Evolutionary conservation across 2,888 invertebrate species (phyloP).

Genomic region (Drosophila fulvimacula): DNA sequence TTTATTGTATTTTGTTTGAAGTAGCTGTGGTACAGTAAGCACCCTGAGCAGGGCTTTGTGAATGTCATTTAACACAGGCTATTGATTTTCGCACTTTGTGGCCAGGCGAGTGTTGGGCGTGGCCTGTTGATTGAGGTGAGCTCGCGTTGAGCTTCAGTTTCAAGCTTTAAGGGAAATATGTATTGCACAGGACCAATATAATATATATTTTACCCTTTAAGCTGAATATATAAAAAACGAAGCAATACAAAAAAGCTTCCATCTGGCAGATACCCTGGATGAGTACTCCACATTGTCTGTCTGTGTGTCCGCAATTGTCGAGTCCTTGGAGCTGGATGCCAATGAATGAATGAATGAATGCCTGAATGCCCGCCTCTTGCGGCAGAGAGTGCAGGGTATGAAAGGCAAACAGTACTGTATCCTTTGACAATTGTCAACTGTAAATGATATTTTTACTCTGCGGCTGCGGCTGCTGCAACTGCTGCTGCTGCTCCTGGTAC

Average conservation of each 20-base stretch:
- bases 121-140: slow-evolving; percentile 7
- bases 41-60: not conserved
- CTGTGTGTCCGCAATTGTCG: not conserved
- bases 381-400: not conserved
- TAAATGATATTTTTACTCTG: slow-evolving; percentile 34
- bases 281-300: not conserved
- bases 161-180: not conserved
- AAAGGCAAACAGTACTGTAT: slow-evolving; percentile 3
- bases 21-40: not conserved
- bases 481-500: not conserved
- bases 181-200: not conserved
- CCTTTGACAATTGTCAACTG: slow-evolving; percentile 26
- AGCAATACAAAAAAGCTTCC: not conserved
- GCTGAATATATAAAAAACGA: not conserved
- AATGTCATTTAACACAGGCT: not conserved
- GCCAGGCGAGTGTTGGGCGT: slow-evolving; percentile 2
- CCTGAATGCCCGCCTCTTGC: not conserved
- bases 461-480: slow-evolving; percentile 6
- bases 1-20: not conserved
- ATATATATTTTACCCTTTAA: slow-evolving; percentile 3
- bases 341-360: too few species aligned
- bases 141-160: not conserved
- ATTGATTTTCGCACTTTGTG: slow-evolving; percentile 11
- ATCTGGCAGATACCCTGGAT: not conserved
- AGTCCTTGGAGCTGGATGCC: not conserved